Evolutionary conservation across 2,113 vertebrate species (phyloP).

Genomic region (Aptenodytes forsteri): DNA sequence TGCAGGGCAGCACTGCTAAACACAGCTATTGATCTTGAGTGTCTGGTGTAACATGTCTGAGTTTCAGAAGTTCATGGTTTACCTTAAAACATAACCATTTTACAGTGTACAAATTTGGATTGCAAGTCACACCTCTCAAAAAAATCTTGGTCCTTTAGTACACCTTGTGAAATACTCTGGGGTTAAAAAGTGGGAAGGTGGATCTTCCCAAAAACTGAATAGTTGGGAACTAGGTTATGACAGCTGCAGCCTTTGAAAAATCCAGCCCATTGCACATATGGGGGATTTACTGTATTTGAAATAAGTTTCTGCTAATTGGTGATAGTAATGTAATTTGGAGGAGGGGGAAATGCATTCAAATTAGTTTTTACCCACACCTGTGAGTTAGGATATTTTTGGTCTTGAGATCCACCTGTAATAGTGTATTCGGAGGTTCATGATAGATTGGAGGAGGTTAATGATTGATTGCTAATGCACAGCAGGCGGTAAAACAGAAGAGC

Average conservation of each 20-base stretch:
- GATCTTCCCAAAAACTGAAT: not conserved
- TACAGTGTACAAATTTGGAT: not conserved
- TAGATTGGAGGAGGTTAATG: not conserved
- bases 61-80: not conserved
- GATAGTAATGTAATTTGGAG: not conserved
- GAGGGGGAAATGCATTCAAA: not conserved
- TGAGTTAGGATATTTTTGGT: not conserved
- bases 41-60: accelerated
- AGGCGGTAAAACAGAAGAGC: not conserved
- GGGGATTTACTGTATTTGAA: not conserved
- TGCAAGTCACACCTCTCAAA: not conserved
- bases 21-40: not conserved
- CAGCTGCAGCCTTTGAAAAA: not conserved
- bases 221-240: not conserved
- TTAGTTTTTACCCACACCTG: not conserved
- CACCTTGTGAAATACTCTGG: not conserved
- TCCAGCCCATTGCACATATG: not conserved
- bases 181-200: not conserved
- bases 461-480: not conserved
- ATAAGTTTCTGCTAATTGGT: not conserved
- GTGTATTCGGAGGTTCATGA: not conserved
- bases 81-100: not conserved
- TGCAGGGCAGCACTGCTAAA: not conserved
- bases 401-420: not conserved
- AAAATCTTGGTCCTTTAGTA: not conserved